Evolutionary conservation across 2,113 vertebrate genomes (phyloP), one percentile per base, ranked within the genome.

Genomic region (Xyrauchen texanus): DNA sequence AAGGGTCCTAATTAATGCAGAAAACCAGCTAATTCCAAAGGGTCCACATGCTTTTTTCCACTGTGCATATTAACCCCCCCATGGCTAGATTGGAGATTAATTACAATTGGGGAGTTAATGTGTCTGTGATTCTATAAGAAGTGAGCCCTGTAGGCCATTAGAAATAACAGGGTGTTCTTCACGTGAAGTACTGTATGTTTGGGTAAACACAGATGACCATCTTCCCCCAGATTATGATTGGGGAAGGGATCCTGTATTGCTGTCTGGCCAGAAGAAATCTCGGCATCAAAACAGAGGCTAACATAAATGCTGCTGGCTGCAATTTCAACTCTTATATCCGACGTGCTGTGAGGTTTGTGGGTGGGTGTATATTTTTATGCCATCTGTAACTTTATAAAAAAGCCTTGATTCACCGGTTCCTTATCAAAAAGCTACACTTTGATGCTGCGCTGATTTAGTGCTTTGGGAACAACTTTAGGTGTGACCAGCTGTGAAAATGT

Each of bases 321-420:
- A 98, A 98, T 93, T 99, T 99, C 92, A 99, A 98, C 88, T 99
- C 98, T 67, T 99, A 96, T 84, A 96, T 99, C 62, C 94, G 98
- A 84, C 93, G 98, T 93, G 96, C 96, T 0, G 93, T 99, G 81
- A 94, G 98, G 90, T 99, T 99, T 71, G 92, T 99, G 84, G 97
- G 98, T 99, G 91, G 45, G 75, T 66, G 60, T 66, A 47, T 12
- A 73, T 68, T 76, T 72, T 72, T 70, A 6, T 58, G 44, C n/a
- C 62, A 34, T 34, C 51, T 52, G 7, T 61, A 65, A 72, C 57
- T 42, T 5, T 49, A 16, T 11, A 72, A 34, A 34, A 34, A 34
- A 34, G 21, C 21, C 21, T 34, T 34, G 21, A 34, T 34, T 34
- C 21, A 34, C 21, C 21, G 1, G 21, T 34, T n/a, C n/a, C n/a